Conservation (phyloP, 2,113 vertebrate species). For the Upupa epops region DNA sequence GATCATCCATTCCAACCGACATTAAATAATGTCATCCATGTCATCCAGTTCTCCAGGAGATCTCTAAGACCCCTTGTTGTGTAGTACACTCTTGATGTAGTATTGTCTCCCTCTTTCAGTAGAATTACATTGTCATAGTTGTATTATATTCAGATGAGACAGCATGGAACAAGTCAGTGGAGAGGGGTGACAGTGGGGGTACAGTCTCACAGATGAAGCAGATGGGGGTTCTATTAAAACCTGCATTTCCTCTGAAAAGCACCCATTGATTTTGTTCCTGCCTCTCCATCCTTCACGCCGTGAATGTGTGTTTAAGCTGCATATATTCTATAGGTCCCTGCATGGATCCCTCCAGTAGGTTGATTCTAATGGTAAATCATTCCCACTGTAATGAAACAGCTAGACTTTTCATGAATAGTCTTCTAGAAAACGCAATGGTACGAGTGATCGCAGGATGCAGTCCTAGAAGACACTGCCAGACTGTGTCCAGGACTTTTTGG, state of each 20-base stretch:
- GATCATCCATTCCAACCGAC: too few species aligned
- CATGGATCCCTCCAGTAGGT: neutral
- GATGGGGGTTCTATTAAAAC: neutral
- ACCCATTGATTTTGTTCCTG: neutral
- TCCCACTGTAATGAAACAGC: neutral
- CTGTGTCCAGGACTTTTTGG: neutral
- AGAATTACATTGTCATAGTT: neutral
- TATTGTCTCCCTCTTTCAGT: neutral
- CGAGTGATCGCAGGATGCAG: neutral
- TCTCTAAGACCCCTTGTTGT: neutral
- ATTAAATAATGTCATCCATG: too few species aligned
- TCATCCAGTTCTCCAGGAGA: neutral
- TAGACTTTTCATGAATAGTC: neutral
- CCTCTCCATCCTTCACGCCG: neutral
- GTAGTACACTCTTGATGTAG: neutral
- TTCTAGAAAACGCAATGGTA: neutral
- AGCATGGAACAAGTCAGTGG: neutral
- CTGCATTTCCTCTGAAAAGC: neutral
- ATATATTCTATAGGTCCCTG: neutral
- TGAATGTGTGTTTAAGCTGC: neutral
- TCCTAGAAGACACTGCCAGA: neutral
- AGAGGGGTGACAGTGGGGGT: neutral
- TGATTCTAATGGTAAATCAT: neutral
- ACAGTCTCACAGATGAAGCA: neutral
- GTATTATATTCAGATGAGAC: neutral